Evolutionary conservation across 2,888 invertebrate genomes (phyloP).

Genomic region (Heliconius hortense): DNA sequence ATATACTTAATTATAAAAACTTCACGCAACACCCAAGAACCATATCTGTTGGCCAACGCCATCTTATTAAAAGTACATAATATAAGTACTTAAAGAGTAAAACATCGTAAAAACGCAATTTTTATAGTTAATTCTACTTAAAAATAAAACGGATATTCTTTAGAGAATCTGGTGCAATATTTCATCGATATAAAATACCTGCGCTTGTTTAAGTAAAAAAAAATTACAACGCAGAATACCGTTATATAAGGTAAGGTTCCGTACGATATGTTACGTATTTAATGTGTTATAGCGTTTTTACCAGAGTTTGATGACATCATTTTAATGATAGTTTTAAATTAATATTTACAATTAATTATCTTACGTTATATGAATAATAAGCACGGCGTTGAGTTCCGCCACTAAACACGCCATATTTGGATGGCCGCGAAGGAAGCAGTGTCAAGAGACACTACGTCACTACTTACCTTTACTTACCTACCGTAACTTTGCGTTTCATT

Average conservation of each 20-base stretch:
- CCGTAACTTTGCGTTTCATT: no score
- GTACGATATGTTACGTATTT: constrained; percentile 11
- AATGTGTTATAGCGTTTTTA: constrained; percentile 10
- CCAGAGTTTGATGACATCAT: neutral
- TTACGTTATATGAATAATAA: neutral
- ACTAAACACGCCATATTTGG: neutral
- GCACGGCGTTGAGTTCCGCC: neutral
- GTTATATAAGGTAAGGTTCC: neutral
- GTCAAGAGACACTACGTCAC: no score
- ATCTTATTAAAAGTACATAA: constrained; percentile 22
- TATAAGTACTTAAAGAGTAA: constrained; percentile 21
- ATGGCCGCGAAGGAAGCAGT: neutral
- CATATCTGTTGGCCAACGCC: constrained; percentile 25
- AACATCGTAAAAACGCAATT: constrained; percentile 31
- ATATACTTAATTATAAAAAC: neutral
- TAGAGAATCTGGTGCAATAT: constrained; percentile 17
- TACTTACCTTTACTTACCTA: no score
- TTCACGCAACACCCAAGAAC: constrained; percentile 7
- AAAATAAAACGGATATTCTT: constrained; percentile 25
- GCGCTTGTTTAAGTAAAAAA: neutral
- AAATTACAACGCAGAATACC: neutral
- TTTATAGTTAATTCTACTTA: constrained; percentile 27
- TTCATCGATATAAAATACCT: constrained; percentile 13
- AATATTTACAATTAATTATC: neutral
- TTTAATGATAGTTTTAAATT: neutral